Conservation (phyloP, 1,140 invertebrate genomes). For the Plutomurus gul region DNA sequence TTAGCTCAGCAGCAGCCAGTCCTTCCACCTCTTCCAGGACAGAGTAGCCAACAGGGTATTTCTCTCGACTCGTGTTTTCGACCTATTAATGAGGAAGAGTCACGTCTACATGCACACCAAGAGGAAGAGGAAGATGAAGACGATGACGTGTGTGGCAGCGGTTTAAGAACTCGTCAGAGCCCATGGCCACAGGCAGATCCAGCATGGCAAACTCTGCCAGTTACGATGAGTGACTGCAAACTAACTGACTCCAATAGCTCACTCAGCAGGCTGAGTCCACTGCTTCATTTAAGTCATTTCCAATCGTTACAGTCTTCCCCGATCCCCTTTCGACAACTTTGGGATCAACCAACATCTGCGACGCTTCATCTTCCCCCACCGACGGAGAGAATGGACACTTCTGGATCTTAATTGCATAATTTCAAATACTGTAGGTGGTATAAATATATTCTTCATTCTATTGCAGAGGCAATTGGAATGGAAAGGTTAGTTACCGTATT, state of each 20-base stretch:
- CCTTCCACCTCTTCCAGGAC: slow-evolving; percentile 58
- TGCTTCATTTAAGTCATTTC: slow-evolving; percentile 43
- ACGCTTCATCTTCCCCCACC: slow-evolving; percentile 4
- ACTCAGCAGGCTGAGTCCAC: slow-evolving; percentile 51
- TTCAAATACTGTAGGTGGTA: not conserved
- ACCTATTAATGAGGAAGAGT: slow-evolving; percentile 54
- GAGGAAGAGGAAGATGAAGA: slow-evolving; percentile 51
- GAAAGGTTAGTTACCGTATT: no score
- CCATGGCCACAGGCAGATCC: slow-evolving; percentile 39
- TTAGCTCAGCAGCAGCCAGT: slow-evolving; percentile 69
- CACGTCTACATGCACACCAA: slow-evolving; percentile 49
- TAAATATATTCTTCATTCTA: no score
- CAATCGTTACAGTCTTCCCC: slow-evolving; percentile 34
- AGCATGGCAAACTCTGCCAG: slow-evolving; percentile 47
- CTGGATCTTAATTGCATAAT: slow-evolving; percentile 35
- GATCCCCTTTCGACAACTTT: slow-evolving; percentile 32
- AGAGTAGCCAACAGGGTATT: slow-evolving; percentile 12
- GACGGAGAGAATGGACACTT: slow-evolving; percentile 48
- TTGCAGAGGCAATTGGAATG: no score
- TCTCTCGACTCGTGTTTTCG: slow-evolving; percentile 49
- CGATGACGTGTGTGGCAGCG: slow-evolving; percentile 31
- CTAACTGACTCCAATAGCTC: slow-evolving; percentile 51
- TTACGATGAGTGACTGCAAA: slow-evolving; percentile 52
- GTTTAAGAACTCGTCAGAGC: slow-evolving; percentile 4
- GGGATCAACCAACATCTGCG: slow-evolving; percentile 18